These are phyloP conservation scores for Orchesellides sinensis DNA, from an alignment of 2,888 invertebrate genomes.

Conservation along the genomic window DNA sequence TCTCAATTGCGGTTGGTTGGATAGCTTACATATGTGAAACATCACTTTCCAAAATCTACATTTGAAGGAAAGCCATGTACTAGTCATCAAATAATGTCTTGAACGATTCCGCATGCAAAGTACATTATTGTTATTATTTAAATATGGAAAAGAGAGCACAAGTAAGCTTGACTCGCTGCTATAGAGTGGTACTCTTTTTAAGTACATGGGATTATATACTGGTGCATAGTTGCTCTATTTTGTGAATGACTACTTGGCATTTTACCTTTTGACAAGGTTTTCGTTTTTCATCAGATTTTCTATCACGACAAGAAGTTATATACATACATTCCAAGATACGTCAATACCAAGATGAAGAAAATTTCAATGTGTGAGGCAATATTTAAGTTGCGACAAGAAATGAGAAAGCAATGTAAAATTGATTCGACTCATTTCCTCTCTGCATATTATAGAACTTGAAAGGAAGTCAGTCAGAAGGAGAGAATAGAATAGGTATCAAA, in stretches of 20 bases:
- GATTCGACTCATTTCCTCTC: constrained; percentile 40
- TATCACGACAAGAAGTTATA: constrained; percentile 22
- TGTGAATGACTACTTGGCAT: constrained; percentile 42
- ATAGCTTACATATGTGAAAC: constrained; percentile 22
- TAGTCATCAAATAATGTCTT: neutral
- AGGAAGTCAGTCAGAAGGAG: constrained; percentile 3
- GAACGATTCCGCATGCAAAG: no score
- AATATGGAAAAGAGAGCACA: constrained; percentile 10
- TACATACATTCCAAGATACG: neutral
- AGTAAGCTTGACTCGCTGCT: constrained; percentile 1
- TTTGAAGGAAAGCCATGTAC: neutral
- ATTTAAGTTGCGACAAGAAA: neutral
- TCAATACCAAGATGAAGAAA: neutral
- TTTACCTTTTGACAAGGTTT: constrained; percentile 57
- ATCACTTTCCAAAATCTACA: constrained; percentile 20
- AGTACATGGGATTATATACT: neutral
- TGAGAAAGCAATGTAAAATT: constrained; percentile 37
- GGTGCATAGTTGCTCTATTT: neutral
- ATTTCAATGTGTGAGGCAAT: constrained; percentile 1
- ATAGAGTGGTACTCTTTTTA: neutral
- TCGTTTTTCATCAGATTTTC: constrained; percentile 20
- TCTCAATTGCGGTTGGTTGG: constrained; percentile 3
- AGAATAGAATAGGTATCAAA: constrained; percentile 6
- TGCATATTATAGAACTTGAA: constrained; percentile 25
- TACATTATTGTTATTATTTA: constrained; percentile 20